Evolutionary conservation across 2,113 vertebrate species (phyloP).

Genomic region (Misgurnus anguillicaudatus): DNA sequence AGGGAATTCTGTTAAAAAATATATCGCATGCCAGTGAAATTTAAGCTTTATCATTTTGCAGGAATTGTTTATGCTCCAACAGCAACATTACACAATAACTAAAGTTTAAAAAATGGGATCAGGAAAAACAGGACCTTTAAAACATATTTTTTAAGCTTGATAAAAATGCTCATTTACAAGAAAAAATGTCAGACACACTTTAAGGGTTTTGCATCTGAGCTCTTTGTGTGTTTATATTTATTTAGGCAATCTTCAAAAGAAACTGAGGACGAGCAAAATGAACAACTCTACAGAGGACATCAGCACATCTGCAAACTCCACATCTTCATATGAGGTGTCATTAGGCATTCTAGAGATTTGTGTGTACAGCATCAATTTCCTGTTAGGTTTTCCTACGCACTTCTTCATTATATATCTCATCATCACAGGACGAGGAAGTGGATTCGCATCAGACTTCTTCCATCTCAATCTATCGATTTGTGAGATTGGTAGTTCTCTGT

Average conservation of each 20-base stretch:
- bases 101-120: no score
- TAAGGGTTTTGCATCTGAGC: neutral
- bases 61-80: no score
- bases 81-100: no score
- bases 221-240: neutral
- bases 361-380: neutral
- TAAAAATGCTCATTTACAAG: no score
- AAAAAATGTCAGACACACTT: neutral
- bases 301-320: neutral
- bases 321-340: neutral
- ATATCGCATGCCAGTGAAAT: no score
- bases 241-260: neutral
- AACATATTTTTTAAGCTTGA: no score
- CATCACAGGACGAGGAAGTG: neutral
- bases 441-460: neutral
- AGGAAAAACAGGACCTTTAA: no score
- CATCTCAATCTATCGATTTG: no score
- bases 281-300: no score
- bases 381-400: constrained; percentile 21
- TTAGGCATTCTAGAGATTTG: neutral
- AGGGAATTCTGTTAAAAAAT: no score
- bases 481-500: neutral
- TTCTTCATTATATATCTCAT: neutral
- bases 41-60: no score
- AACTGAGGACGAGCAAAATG: neutral